Evolutionary conservation across 1,140 invertebrate species (phyloP), one percentile per base, ranked within the genome.

Genomic region (Helicoverpa zea): DNA sequence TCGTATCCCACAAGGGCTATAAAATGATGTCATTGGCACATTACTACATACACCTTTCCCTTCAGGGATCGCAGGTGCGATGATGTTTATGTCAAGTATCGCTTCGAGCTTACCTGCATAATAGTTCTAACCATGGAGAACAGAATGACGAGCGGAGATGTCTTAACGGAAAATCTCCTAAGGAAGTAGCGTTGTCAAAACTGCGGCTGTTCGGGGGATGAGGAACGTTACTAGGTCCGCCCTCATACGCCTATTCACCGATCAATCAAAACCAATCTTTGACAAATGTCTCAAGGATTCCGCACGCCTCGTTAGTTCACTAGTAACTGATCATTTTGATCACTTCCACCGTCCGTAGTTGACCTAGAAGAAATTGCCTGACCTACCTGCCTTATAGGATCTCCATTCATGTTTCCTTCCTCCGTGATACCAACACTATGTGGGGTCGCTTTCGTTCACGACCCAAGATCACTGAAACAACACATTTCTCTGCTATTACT

Each of bases 361-460:
- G 2, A 23, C 23, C 23, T 23, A 23, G 23, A 23, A 23, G 23
- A 23, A 2, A 2, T 0, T 2, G 23, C 23, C 23, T 1, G 23
- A 23, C 23, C 23, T 23, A 23, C 23, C 23, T 23, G 23, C 23
- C 23, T 23, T 23, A 23, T 23, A 2, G 0, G 1, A 23, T 23
- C 23, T 23, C 23, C 23, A 2, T 23, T 23, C 23, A 23, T 2
- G 0, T 23, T 23, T 23, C 23, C 23, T 23, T 23, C 23, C 23
- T 23, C 23, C 52, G 10, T 18, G 12, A 35, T 43, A 68, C 35
- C 11, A 43, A 43, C 35, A 43, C 43, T 9, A 43, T 49, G 43
- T 61, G 64, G 49, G 64, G 64, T 68, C 64, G 64, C 64, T 68
- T 68, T 68, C 64, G 64, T 49, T 49, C 64, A 68, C 43, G 43